Base-by-base conservation (phyloP, 2,888 invertebrate genomes). In the Choristoneura rosaceana region DNA sequence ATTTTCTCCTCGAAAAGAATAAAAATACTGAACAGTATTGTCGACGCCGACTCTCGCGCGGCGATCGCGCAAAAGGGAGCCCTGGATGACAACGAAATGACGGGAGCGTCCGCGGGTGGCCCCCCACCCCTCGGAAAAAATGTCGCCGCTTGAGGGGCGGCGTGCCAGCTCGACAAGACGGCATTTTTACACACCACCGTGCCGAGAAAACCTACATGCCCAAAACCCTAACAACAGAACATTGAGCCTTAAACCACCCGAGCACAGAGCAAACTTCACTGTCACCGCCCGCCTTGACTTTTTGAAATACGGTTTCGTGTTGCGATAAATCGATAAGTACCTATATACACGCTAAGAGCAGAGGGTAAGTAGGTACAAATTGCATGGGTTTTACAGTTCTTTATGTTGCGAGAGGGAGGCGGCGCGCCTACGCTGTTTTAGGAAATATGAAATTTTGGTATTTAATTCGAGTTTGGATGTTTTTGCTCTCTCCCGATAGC, bases 51-150 rank as follows among this genome's bases (percentile, higher is more conserved):
- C 84, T 86, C 89, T 88, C 86, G 91, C 88, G 88, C 87, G 87
- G 89, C 85, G 90, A 88, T 87, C 91, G 90, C 84, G 89, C 89
- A 90, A 91, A 92, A 92, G 91, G 89, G 91, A 55, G 89, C 86
- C 81, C 87, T 84, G 88, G 90, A 91, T 93, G 93, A 93, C 93
- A 93, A 92, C 93, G 90, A 92, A 92, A 93, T 93, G 93, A 93
- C 92, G 91, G 87, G 87, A 89, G 90, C 84, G 86, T 85, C 87
- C 87, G 82, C 87, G 92, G 90, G 90, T 88, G 90, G 87, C 83
- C 86, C 84, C 86, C 79, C 87, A 80, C 79, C 80, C 79, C 80
- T 79, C 84, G 78, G 76, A 74, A 90, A 92, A 93, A 93, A 92
- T 92, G 92, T 91, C 91, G 87, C 86, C 91, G 87, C 86, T 90